Conservation (phyloP, 2,888 invertebrate species). For the Fragum sueziense region DNA sequence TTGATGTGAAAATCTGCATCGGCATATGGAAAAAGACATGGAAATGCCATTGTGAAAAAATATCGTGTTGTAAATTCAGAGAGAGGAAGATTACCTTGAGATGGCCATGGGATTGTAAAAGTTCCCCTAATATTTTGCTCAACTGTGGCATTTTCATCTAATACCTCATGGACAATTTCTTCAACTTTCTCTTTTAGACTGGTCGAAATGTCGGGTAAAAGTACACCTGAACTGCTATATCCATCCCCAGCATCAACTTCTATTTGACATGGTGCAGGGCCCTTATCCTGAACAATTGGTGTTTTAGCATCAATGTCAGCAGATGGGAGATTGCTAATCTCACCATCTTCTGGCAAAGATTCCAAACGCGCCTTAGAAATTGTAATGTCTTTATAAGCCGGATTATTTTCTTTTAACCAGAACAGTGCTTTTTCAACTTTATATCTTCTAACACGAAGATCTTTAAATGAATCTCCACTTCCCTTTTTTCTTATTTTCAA, state of each 20-base stretch:
- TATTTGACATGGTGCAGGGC: conserved; percentile 41
- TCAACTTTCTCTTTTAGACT: conserved; percentile 25
- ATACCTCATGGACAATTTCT: conserved; percentile 30
- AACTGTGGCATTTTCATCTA: conserved; percentile 1
- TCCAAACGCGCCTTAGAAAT: conserved; percentile 40
- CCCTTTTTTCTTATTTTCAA: conserved; percentile 46
- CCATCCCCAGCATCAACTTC: conserved; percentile 34
- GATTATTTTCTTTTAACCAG: conserved; percentile 56
- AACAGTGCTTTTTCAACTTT: conserved; percentile 43
- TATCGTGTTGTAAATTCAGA: conserved; percentile 60
- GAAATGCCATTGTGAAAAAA: conserved; percentile 62
- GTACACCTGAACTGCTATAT: conserved; percentile 35
- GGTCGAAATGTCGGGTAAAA: conserved; percentile 31
- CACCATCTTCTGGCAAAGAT: conserved; percentile 41
- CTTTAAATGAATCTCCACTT: conserved; percentile 48
- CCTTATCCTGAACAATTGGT: conserved; percentile 28
- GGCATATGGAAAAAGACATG: conserved; percentile 58
- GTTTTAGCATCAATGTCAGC: conserved; percentile 16
- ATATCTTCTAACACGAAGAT: conserved; percentile 48
- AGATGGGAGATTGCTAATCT: conserved; percentile 22
- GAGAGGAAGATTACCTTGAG: conserved; percentile 47
- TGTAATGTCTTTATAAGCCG: conserved; percentile 41
- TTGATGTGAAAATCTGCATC: conserved; percentile 59
- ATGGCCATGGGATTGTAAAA: conserved; percentile 58
- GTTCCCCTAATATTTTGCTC: conserved; percentile 7